Conservation (phyloP, 2,888 invertebrate species). For the Clusia tigrina region DNA sequence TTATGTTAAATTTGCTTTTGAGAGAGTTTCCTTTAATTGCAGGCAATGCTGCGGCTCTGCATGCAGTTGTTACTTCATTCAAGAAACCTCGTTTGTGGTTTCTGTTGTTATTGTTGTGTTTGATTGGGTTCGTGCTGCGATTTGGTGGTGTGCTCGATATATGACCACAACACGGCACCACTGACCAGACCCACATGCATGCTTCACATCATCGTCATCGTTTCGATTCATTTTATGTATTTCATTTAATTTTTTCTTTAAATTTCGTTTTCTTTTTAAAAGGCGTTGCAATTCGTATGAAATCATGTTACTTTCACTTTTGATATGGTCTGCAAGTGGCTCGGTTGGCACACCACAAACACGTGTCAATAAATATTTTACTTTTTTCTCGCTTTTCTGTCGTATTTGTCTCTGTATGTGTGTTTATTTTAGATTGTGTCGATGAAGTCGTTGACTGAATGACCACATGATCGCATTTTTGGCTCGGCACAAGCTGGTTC, state of each 20-base stretch:
- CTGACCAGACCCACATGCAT: not conserved
- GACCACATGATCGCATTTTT: slow-evolving; percentile 3
- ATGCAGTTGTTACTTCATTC: too few relatives aligned
- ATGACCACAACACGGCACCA: not conserved
- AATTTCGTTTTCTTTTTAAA: not conserved
- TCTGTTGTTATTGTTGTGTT: not conserved
- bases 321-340: not conserved
- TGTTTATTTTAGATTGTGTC: not conserved
- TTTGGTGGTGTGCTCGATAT: not conserved
- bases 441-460: not conserved
- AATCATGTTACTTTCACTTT: slow-evolving; percentile 3
- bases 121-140: not conserved
- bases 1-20: too few relatives aligned
- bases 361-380: too few relatives aligned
- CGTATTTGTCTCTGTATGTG: too few relatives aligned
- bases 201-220: too few relatives aligned
- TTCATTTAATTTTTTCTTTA: not conserved
- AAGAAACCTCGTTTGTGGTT: not conserved
- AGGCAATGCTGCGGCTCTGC: too few relatives aligned
- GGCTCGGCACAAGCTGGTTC: too few relatives aligned
- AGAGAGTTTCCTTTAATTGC: too few relatives aligned
- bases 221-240: not conserved
- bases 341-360: too few relatives aligned
- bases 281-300: slow-evolving; percentile 1
- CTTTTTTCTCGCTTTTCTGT: too few relatives aligned